These are phyloP conservation scores for Malurus cyaneus DNA, from an alignment of 2,113 vertebrate genomes.

Conservation along the genomic window DNA sequence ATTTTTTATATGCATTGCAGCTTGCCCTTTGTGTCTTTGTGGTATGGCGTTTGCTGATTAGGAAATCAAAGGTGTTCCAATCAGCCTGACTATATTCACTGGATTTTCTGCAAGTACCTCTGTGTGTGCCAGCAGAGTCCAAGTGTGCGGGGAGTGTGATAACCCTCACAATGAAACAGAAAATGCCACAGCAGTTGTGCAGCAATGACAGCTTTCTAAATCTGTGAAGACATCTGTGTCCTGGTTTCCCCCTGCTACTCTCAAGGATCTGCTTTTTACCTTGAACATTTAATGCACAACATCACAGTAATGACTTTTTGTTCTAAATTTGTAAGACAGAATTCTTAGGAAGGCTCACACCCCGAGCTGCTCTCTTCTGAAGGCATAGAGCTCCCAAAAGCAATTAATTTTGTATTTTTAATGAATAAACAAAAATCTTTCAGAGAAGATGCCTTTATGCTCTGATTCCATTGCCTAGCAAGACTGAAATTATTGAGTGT, in stretches of 20 bases:
- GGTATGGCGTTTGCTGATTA: neutral
- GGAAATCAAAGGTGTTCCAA: neutral
- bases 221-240: neutral
- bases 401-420: neutral
- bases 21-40: neutral
- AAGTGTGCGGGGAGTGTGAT: neutral
- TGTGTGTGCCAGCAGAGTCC: accelerated
- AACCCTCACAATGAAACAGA: neutral
- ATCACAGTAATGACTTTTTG: neutral
- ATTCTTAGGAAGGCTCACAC: neutral
- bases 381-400: neutral
- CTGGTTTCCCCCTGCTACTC: neutral
- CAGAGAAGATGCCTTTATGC: neutral
- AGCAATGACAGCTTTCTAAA: neutral
- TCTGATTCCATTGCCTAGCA: neutral
- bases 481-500: neutral
- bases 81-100: neutral
- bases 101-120: neutral
- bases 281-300: neutral
- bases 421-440: neutral
- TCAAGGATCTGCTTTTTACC: neutral
- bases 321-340: neutral
- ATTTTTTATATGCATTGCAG: neutral
- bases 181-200: neutral
- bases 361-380: accelerated